phyloP scores from a whole-genome alignment of 2,113 vertebrate species.

The Spea bombifrons region DNA sequence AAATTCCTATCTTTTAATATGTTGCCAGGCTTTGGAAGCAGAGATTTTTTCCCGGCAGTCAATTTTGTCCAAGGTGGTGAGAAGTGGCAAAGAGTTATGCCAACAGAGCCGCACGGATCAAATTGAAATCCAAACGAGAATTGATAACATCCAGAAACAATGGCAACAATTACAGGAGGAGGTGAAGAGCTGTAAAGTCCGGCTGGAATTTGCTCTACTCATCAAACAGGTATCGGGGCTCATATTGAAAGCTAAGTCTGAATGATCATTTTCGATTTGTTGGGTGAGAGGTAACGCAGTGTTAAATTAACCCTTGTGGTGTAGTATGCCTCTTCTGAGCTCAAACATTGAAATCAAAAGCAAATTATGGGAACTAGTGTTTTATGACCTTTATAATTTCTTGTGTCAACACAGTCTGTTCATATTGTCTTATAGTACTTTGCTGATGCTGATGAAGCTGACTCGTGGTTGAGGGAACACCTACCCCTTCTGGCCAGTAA shows the following conservation, averaged over 20 bases:
- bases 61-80: conserved; percentile 64
- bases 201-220: conserved; percentile 72
- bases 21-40: conserved; percentile 69
- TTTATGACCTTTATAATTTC: too few species aligned
- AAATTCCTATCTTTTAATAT: too few species aligned
- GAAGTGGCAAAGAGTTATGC: conserved; percentile 69
- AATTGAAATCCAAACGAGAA: conserved; percentile 65
- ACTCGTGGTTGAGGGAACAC: conserved; percentile 75
- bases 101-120: conserved; percentile 49
- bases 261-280: too few species aligned
- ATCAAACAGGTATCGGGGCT: conserved; percentile 78
- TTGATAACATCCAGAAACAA: conserved; percentile 65
- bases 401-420: too few species aligned
- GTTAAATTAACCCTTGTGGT: too few species aligned
- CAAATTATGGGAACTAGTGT: too few species aligned
- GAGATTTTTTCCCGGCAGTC: conserved; percentile 73
- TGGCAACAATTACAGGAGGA: conserved; percentile 73
- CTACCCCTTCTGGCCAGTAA: conserved; percentile 65
- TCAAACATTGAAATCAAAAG: too few species aligned
- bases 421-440: conserved; percentile 70
- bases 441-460: conserved; percentile 69
- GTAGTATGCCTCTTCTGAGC: too few species aligned
- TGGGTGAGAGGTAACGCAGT: too few species aligned
- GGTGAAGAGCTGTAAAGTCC: conserved; percentile 52
- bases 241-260: too few species aligned